A percentile compares a stretch with the other conserved stretches of the same genome.
These are phyloP conservation scores for Petrocephalus zakoni DNA, from an alignment of 2,113 vertebrate species.

Conservation along the genomic window DNA sequence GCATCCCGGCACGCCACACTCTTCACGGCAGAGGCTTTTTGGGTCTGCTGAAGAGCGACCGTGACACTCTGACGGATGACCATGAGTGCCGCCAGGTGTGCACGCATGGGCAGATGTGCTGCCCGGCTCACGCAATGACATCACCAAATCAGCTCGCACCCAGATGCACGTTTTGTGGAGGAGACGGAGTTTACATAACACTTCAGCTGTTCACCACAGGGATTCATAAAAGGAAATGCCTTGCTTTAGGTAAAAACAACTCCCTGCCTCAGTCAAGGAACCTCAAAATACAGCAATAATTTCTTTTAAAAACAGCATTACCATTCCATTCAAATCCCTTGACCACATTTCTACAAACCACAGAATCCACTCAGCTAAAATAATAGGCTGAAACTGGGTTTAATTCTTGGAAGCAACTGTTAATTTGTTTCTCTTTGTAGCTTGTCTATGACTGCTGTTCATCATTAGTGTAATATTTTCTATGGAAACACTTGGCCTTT, in stretches of 20 bases:
- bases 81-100: not conserved
- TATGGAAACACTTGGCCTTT: not conserved
- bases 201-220: not conserved
- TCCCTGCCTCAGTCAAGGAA: not conserved
- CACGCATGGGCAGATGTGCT: not conserved
- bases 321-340: not conserved
- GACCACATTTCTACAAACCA: not conserved
- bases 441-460: not conserved
- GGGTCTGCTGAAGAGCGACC: not conserved
- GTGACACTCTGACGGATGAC: not conserved
- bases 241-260: not conserved
- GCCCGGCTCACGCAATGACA: not conserved
- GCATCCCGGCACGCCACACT: not conserved
- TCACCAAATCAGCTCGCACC: not conserved
- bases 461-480: not conserved
- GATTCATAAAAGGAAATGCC: not conserved
- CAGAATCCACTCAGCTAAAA: not conserved
- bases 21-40: not conserved
- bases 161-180: not conserved
- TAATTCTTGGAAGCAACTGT: not conserved
- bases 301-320: not conserved
- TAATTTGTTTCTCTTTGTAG: not conserved
- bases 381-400: not conserved
- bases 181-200: not conserved
- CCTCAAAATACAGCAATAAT: not conserved